Evolutionary conservation across 2,888 invertebrate species (phyloP).

Genomic region (Tiliacea citrago): DNA sequence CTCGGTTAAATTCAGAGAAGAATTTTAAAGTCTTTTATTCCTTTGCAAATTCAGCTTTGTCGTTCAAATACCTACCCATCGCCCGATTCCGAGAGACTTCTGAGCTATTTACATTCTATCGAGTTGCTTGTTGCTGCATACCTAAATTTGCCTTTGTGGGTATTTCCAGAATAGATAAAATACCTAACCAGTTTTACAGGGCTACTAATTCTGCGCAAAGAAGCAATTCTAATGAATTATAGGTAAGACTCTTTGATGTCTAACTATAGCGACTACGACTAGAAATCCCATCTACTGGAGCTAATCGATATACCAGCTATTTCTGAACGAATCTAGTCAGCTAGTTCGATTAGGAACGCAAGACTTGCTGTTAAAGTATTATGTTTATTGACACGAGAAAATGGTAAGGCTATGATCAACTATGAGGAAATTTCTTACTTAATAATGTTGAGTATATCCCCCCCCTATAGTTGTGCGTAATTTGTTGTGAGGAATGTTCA

Average conservation of each 20-base stretch:
- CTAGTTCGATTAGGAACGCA: slow-evolving; percentile 8
- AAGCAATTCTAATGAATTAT: slow-evolving; percentile 30
- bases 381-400: slow-evolving; percentile 31
- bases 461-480: neutral
- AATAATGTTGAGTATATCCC: slow-evolving; percentile 2
- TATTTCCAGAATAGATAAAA: slow-evolving; percentile 22
- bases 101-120: slow-evolving; percentile 9
- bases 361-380: slow-evolving; percentile 8
- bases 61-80: neutral
- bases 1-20: neutral
- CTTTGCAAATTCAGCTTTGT: neutral
- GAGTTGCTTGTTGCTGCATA: slow-evolving; percentile 1
- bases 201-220: slow-evolving; percentile 19
- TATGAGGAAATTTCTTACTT: neutral
- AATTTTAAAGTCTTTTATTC: slow-evolving; percentile 9
- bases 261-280: slow-evolving; percentile 16
- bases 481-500: slow-evolving; percentile 12
- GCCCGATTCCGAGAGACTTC: neutral
- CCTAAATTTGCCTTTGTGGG: neutral
- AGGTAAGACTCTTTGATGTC: slow-evolving; percentile 41
- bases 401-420: neutral
- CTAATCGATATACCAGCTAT: slow-evolving; percentile 44
- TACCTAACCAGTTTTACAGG: slow-evolving; percentile 9
- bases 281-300: slow-evolving; percentile 4
- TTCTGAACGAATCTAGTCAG: slow-evolving; percentile 22